phyloP scores from a whole-genome alignment of 2,797 vertebrate genomes.

The Melanotaenia parkinsoni region DNA sequence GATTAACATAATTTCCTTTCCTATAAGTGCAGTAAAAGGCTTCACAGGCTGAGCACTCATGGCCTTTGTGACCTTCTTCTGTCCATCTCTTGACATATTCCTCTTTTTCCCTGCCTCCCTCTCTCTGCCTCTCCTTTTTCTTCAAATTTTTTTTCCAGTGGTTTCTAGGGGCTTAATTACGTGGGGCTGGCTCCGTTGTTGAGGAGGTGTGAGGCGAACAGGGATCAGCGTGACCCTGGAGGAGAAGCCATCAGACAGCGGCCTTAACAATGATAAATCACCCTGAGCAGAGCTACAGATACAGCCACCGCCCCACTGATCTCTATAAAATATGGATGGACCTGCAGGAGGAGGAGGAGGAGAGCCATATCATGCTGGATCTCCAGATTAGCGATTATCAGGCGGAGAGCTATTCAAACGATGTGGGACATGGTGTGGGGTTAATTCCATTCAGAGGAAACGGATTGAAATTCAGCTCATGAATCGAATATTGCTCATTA shows the following conservation, averaged over 20 bases:
- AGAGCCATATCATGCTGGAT: conserved; percentile 21
- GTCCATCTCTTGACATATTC: conserved; percentile 56
- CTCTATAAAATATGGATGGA: conserved; percentile 69
- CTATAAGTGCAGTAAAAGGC: background rate
- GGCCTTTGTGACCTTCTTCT: conserved; percentile 39
- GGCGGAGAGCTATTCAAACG: conserved; percentile 46
- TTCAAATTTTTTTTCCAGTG: conserved; percentile 34
- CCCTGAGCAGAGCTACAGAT: conserved; percentile 56
- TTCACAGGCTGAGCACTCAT: conserved; percentile 17
- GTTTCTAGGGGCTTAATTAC: conserved; percentile 82
- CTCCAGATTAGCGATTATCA: conserved; percentile 59
- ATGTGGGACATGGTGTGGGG: conserved; percentile 42
- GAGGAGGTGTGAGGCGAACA: conserved; percentile 61
- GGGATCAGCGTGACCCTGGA: conserved; percentile 76
- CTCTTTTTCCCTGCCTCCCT: background rate
- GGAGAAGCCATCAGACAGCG: conserved; percentile 83
- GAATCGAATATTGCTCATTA: conserved; percentile 62
- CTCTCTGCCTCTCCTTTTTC: conserved; percentile 2
- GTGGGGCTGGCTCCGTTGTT: conserved; percentile 62
- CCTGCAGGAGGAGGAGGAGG: conserved; percentile 27
- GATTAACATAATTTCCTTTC: background rate
- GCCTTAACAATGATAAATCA: conserved; percentile 89
- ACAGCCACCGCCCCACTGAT: conserved; percentile 44
- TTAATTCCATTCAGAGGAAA: conserved; percentile 56
- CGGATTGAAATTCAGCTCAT: conserved; percentile 57